A percentile compares a stretch with the other conserved stretches of the same genome.
phyloP scores from a whole-genome alignment of 2,797 vertebrate genomes.

The Onychomys torridus region DNA sequence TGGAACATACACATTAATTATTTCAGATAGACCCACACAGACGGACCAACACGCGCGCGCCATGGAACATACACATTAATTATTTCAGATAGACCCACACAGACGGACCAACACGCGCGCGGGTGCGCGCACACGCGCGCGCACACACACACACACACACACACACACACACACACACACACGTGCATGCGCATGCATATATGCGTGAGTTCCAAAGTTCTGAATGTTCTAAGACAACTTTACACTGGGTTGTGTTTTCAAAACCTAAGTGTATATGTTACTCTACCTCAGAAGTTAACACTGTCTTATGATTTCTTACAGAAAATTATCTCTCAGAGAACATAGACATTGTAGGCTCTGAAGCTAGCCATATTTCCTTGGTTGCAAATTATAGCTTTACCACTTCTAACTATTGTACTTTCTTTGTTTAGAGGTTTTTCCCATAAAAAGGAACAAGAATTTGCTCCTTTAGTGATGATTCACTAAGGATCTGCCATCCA shows the following conservation, averaged over 20 bases:
- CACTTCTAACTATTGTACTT: not conserved
- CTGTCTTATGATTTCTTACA: not conserved
- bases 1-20: not conserved
- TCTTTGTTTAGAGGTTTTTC: not conserved
- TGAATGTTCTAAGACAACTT: constrained; percentile 46
- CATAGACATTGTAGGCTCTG: not conserved
- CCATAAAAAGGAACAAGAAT: not conserved
- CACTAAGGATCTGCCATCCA: not conserved
- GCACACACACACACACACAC: not conserved
- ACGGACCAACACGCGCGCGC: not conserved
- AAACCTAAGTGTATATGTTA: not conserved
- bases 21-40: not conserved
- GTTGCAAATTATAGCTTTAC: not conserved
- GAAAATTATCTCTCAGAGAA: not conserved
- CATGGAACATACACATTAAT: too few species aligned
- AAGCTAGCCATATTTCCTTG: not conserved
- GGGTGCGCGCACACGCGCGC: too few species aligned
- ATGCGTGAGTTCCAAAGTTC: not conserved
- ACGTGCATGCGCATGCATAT: too few species aligned
- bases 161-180: not conserved
- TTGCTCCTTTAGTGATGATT: not conserved
- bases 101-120: too few species aligned
- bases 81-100: too few species aligned
- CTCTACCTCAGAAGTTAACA: constrained; percentile 18
- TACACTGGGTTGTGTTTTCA: constrained; percentile 3